Conservation (phyloP, 2,113 vertebrate species). For the Urocynchramus pylzowi region DNA sequence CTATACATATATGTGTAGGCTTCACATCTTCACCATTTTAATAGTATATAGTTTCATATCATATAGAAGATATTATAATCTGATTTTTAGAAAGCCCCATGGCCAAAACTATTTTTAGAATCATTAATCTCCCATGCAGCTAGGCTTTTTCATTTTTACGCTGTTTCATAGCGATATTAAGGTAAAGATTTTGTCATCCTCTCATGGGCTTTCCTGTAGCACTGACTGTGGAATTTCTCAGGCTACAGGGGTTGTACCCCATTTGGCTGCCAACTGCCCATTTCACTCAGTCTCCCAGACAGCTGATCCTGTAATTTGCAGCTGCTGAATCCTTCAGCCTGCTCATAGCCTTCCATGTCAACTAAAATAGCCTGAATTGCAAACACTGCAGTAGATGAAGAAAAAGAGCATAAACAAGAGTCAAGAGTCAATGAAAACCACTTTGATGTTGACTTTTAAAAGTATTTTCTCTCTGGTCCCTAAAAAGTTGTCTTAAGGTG, state of each 20-base stretch:
- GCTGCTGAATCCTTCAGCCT: conserved; percentile 48
- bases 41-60: background rate
- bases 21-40: background rate
- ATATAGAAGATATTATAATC: background rate
- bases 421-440: background rate
- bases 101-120: background rate
- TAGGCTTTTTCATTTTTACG: background rate
- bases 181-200: background rate
- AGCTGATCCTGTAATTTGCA: conserved; percentile 43
- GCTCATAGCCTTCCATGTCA: background rate
- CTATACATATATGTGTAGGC: background rate
- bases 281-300: conserved; percentile 42
- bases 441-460: background rate
- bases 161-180: background rate
- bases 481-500: background rate
- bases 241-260: background rate
- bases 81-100: background rate
- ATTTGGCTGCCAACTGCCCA: conserved; percentile 37
- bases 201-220: background rate
- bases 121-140: background rate
- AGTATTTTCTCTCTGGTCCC: background rate
- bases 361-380: conserved; percentile 7
- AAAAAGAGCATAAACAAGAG: background rate
- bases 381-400: conserved; percentile 12
- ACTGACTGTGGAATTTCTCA: conserved; percentile 8